Conservation (phyloP, 37 sponge, comb jelly and placozoan genomes). For the Bolinopsis microptera region DNA sequence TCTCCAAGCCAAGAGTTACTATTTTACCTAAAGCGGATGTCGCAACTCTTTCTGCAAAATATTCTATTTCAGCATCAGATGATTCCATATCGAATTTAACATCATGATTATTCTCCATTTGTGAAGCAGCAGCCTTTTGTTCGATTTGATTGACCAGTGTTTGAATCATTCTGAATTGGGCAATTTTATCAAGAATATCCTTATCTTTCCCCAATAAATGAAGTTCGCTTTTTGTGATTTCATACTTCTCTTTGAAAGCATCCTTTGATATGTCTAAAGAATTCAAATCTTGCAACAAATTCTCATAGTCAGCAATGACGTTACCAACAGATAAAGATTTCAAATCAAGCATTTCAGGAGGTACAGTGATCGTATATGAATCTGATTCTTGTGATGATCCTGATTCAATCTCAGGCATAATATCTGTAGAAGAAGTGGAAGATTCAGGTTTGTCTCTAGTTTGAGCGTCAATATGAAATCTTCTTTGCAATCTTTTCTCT, state of each 20-base stretch:
- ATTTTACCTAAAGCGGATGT: no score
- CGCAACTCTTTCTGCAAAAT: no score
- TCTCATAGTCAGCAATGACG: not conserved
- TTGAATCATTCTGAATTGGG: not conserved
- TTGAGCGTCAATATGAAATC: not conserved
- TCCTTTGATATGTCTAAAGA: not conserved
- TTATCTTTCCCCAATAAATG: not conserved
- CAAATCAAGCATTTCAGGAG: not conserved
- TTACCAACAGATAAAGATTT: not conserved
- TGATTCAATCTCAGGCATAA: no score
- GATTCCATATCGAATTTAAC: no score
- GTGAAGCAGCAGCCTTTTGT: no score
- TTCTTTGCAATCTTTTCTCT: not conserved
- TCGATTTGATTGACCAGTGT: not conserved
- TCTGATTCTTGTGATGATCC: not conserved
- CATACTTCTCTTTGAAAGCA: not conserved
- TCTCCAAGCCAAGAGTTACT: no score
- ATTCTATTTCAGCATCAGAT: no score
- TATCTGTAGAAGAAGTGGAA: not conserved
- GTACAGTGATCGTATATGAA: no score
- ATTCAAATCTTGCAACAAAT: not conserved
- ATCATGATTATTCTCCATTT: no score
- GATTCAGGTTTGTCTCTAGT: not conserved
- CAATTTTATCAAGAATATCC: not conserved
- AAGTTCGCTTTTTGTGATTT: not conserved